These are phyloP conservation scores for Ypsolopha scabrella DNA, from an alignment of 2,888 invertebrate species.

Conservation along the genomic window DNA sequence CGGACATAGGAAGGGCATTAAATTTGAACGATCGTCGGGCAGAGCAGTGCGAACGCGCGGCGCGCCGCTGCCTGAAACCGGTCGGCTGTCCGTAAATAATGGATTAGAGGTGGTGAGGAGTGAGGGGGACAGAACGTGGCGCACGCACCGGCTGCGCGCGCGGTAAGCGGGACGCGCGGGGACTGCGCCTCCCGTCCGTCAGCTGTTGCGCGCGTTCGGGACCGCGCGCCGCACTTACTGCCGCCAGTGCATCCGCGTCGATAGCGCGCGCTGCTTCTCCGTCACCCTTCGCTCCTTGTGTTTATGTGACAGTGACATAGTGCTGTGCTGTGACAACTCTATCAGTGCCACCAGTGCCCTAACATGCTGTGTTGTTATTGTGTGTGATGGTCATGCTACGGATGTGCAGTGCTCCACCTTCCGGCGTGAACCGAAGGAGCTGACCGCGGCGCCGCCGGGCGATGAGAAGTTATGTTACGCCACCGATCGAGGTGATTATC, in stretches of 20 bases:
- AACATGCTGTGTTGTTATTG: constrained; percentile 13
- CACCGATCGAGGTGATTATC: constrained; percentile 69
- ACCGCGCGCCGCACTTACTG: constrained; percentile 32
- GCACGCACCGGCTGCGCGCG: constrained; percentile 44
- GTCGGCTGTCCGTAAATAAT: constrained; percentile 68
- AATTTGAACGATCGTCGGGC: constrained; percentile 62
- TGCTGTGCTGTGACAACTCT: constrained; percentile 30
- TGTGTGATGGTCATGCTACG: constrained; percentile 32
- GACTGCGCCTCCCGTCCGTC: constrained; percentile 66
- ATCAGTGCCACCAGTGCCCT: constrained; percentile 19
- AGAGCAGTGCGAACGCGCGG: constrained; percentile 52
- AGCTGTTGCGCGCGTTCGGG: constrained; percentile 66
- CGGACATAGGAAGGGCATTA: constrained; percentile 70
- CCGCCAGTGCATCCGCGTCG: constrained; percentile 64
- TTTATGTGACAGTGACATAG: constrained; percentile 32
- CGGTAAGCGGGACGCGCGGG: constrained; percentile 25
- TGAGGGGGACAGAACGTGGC: constrained; percentile 36
- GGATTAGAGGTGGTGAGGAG: constrained; percentile 63
- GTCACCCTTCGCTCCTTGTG: constrained; percentile 14
- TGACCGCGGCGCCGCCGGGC: constrained; percentile 48
- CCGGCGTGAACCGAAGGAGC: constrained; percentile 34
- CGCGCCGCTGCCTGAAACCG: constrained; percentile 53
- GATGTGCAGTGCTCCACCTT: constrained; percentile 40
- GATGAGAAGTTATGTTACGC: constrained; percentile 65
- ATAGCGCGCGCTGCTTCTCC: constrained; percentile 50